phyloP scores from a whole-genome alignment of 2,888 invertebrate species.

The Drosophila affinis region DNA sequence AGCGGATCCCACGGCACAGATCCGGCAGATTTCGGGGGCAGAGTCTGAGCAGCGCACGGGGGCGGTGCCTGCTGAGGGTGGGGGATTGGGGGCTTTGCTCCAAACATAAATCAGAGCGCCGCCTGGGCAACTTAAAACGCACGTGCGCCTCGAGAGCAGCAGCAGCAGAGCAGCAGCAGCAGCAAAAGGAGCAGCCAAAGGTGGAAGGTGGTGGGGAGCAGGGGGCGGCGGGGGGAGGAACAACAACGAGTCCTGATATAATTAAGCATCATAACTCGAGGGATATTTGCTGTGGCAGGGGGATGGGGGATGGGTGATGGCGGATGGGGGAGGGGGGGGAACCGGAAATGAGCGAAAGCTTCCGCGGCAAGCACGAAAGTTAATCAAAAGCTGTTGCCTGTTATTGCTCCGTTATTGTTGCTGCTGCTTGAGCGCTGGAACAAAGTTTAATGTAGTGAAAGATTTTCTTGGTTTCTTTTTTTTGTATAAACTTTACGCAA shows the following conservation, averaged over 20 bases:
- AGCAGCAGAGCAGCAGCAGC: neutral
- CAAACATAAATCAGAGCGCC: slow-evolving; percentile 61
- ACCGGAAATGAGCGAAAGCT: slow-evolving; percentile 68
- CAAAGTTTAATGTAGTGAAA: slow-evolving; percentile 70
- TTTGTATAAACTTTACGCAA: slow-evolving; percentile 51
- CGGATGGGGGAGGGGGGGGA: slow-evolving; percentile 16
- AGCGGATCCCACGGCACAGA: neutral
- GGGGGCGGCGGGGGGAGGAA: neutral
- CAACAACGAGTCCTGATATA: slow-evolving; percentile 59
- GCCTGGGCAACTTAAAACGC: slow-evolving; percentile 65
- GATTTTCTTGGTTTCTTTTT: slow-evolving; percentile 21
- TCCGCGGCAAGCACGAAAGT: slow-evolving; percentile 46
- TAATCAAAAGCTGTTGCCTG: slow-evolving; percentile 56
- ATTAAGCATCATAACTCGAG: slow-evolving; percentile 75
- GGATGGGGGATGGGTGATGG: slow-evolving; percentile 8
- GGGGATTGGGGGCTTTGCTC: neutral
- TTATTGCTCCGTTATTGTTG: slow-evolving; percentile 17
- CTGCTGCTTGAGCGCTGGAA: slow-evolving; percentile 10
- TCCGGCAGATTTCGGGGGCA: neutral
- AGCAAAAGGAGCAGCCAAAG: neutral
- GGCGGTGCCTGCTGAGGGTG: slow-evolving; percentile 1
- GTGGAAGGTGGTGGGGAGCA: too few relatives aligned
- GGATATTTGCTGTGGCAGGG: slow-evolving; percentile 57
- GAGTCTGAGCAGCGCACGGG: neutral
- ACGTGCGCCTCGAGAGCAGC: slow-evolving; percentile 51